Base-by-base conservation (phyloP, 2,113 vertebrate genomes). In the Oncorhynchus nerka region DNA sequence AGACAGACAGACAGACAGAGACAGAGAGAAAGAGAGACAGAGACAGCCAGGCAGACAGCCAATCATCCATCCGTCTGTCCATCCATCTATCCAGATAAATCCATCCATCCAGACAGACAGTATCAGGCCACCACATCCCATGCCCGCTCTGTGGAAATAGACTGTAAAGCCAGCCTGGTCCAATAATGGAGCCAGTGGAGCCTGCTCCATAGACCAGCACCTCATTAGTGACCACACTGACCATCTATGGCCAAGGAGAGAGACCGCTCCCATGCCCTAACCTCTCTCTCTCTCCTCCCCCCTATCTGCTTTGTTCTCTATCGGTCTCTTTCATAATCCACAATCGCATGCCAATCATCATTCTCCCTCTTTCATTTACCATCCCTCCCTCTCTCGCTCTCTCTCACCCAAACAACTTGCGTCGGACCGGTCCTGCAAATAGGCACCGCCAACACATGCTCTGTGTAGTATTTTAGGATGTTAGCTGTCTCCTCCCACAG, bases 191-290 rank as follows among this genome's bases (percentile, higher is more conserved):
- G 16, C 51, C 51, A 55, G 51, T 55, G 49, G 15, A 64, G 20
- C 34, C n/a, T 66, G 32, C n/a, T 48, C 59, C 28, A 22, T 24
- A 26, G 19, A 32, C 59, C 55, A 19, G 66, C 77, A 68, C 71
- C 73, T 66, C 70, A 72, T 79, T 81, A 79, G 79, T 20, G n/a
- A 77, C 74, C 81, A 22, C 32, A 80, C 61, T 49, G 73, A 71
- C 64, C 68, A 30, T 73, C 64, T 80, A 74, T 70, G 69, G 79
- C 26, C 28, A 32, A 30, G 24, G 28, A 45, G 22, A 55, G 24
- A 68, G 34, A 67, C 24, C 4, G 26, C 3, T 32, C 65, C 30
- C 28, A 67, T 30, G 26, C 65, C 30, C 65, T 30, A 15, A 55
- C 51, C 15, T 55, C 51, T 55, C 16, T 55, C 5, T 6, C 12